Evolutionary conservation across 92 coral and sea anemone genomes (phyloP), one percentile per base, ranked within the genome.

Genomic region (Parazoanthus darwini): DNA sequence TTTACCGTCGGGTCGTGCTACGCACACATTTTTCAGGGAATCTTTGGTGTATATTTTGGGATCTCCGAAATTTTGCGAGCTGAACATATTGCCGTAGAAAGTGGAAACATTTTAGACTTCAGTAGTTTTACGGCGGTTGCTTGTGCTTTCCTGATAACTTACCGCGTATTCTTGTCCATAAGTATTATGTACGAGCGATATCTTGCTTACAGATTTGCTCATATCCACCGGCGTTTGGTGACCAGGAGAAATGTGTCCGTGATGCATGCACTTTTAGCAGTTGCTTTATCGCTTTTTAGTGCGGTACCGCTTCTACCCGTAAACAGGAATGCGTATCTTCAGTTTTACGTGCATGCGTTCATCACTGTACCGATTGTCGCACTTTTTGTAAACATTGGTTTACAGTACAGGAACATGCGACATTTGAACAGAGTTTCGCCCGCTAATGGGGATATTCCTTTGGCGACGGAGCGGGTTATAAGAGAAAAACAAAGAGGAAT

Each of bases 41-140:
- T 84, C 26, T 84, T 84, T 71, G 87, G 87, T n/a, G 9, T 84
- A 36, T 84, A 70, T 71, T 84, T 84, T 29, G 87, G 87, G 68
- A 46, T 84, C 35, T 84, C 79, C 10, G 87, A 84, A 71, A 46
- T 84, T 48, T 84, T 72, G 54, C 87, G 77, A 44, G 67, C 44
- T 46, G 7, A 43, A n/a, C 25, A 37, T 35, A 44, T 43, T 46
- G 65, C 67, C 20, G 18, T 84, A 25, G 87, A 84, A 72, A 68
- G 42, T 74, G 87, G 79, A 50, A 29, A 46, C 8, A 65, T 46
- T 44, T 22, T 84, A 44, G 74, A 71, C 79, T 84, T 84, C 46
- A 14, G 35, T 6, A 84, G 87, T 38, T 84, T 71, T 10, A 42
- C 87, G 8, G 56, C 66, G 5, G 10, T 84, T 2, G 68, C 33